phyloP scores from a whole-genome alignment of 2,113 vertebrate genomes.

The human region GRCh38 chr16:4502001-4502500 shows the following conservation, averaged over 20 bases:
- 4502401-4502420: not conserved
- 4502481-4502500: not conserved
- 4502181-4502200: not conserved
- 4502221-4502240: not conserved
- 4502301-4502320: not conserved
- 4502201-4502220: not conserved
- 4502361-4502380: not conserved
- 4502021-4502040: not conserved
- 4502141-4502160: not conserved
- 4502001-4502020: not conserved
- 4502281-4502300: not conserved
- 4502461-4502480: not conserved
- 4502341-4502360: not conserved
- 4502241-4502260: slow-evolving; percentile 23
- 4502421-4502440: not conserved
- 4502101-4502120: not conserved
- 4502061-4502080: not conserved
- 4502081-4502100: not conserved
- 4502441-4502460: not conserved
- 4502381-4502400: not conserved
- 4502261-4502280: slow-evolving; percentile 1
- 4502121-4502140: not conserved
- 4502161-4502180: not conserved
- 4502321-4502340: not conserved
- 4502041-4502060: not conserved